Percentiles rank a stretch among this genome's conserved stretches.
phyloP scores from a whole-genome alignment of 2,797 vertebrate genomes.

The Urophycis tenuis region DNA sequence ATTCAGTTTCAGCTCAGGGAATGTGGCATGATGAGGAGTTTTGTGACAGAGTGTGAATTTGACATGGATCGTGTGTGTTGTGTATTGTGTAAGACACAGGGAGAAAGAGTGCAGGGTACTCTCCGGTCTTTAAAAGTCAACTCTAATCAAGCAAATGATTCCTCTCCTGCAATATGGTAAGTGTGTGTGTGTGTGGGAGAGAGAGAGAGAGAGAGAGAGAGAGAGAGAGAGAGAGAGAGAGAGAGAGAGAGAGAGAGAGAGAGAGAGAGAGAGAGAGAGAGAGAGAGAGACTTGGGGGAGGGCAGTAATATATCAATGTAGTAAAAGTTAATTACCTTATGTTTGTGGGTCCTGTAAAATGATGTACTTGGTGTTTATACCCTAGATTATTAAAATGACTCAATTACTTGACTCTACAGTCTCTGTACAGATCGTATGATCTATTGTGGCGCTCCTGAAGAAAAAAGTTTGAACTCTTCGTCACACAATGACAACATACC shows the following conservation, averaged over 20 bases:
- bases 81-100: slow-evolving; percentile 42
- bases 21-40: not conserved
- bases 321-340: slow-evolving; percentile 97
- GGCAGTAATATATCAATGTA: slow-evolving; percentile 84
- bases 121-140: slow-evolving; percentile 80
- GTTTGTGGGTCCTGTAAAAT: slow-evolving; percentile 91
- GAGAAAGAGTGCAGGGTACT: slow-evolving; percentile 43
- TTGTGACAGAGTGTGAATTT: slow-evolving; percentile 22
- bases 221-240: not conserved
- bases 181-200: slow-evolving; percentile 18
- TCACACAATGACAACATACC: slow-evolving; percentile 39
- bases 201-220: not conserved
- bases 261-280: not conserved
- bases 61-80: slow-evolving; percentile 40
- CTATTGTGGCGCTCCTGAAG: slow-evolving; percentile 36
- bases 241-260: not conserved
- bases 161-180: slow-evolving; percentile 90
- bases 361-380: slow-evolving; percentile 93
- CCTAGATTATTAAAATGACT: slow-evolving; percentile 92
- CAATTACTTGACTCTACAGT: slow-evolving; percentile 83
- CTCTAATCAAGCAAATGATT: slow-evolving; percentile 97
- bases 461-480: not conserved
- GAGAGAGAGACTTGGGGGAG: not conserved
- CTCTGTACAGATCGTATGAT: slow-evolving; percentile 82
- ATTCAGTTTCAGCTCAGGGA: not conserved